Conservation (phyloP, 2,888 invertebrate genomes). For the Caenorhabditis parvicauda region DNA sequence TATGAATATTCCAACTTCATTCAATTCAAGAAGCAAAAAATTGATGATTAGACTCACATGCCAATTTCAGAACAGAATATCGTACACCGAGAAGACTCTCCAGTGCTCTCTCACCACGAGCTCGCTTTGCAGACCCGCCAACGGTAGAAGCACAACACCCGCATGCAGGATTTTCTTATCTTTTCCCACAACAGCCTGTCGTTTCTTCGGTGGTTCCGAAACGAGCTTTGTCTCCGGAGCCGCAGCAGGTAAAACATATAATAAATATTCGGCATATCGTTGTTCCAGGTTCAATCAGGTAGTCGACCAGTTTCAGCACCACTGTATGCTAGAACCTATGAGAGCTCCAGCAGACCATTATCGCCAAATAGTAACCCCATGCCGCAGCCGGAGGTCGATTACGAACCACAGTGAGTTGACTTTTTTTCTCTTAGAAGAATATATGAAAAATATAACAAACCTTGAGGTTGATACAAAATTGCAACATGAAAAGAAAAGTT, state of each 20-base stretch:
- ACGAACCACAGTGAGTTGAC: conserved; percentile 1
- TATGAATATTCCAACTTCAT: too few relatives aligned
- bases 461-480: too few relatives aligned
- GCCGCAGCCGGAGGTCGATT: too few relatives aligned
- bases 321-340: conserved; percentile 24
- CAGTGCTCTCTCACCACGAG: conserved; percentile 32
- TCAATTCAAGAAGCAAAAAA: too few relatives aligned
- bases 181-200: conserved; percentile 52
- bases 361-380: too few relatives aligned
- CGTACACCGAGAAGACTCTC: conserved; percentile 19
- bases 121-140: conserved; percentile 48
- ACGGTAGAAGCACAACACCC: conserved; percentile 42
- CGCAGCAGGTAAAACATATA: conserved; percentile 4
- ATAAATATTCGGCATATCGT: background rate
- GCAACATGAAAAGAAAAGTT: too few relatives aligned
- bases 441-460: too few relatives aligned
- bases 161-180: conserved; percentile 53
- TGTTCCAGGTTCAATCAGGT: conserved; percentile 11
- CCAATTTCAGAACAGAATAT: too few relatives aligned
- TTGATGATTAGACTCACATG: too few relatives aligned
- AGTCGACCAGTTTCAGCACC: conserved; percentile 32
- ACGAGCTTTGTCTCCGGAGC: conserved; percentile 41
- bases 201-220: conserved; percentile 39
- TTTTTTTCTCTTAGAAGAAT: too few relatives aligned
- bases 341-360: conserved; percentile 22